These are phyloP conservation scores for Pammene fasciana DNA, from an alignment of 2,888 invertebrate species.

Conservation along the genomic window DNA sequence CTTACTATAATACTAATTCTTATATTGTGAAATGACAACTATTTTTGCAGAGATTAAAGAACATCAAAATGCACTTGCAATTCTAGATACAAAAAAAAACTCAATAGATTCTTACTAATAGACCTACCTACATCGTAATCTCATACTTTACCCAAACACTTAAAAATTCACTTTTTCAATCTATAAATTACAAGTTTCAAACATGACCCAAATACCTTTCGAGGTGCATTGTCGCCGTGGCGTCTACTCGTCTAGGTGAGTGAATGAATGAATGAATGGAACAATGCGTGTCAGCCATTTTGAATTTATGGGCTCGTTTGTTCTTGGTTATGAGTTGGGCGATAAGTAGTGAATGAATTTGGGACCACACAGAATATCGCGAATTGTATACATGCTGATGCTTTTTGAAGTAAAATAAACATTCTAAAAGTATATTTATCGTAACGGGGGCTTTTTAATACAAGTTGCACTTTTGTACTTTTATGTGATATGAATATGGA, in stretches of 20 bases:
- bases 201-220: constrained; percentile 34
- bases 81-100: neutral
- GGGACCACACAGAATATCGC: constrained; percentile 72
- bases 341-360: constrained; percentile 46
- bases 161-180: constrained; percentile 20
- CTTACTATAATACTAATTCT: too few species aligned
- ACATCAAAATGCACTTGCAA: too few species aligned
- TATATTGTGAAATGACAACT: too few species aligned
- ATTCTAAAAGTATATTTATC: too few species aligned
- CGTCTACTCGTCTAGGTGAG: constrained; percentile 56
- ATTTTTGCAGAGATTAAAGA: too few species aligned
- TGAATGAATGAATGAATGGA: constrained; percentile 54
- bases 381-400: constrained; percentile 55
- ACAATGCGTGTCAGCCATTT: constrained; percentile 61
- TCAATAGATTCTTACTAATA: neutral
- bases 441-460: too few species aligned
- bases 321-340: constrained; percentile 67
- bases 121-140: neutral
- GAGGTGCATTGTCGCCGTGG: constrained; percentile 42
- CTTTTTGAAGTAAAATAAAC: constrained; percentile 14
- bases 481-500: too few species aligned
- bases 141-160: neutral
- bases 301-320: constrained; percentile 73
- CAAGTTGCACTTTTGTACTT: too few species aligned
- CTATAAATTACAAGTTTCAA: constrained; percentile 35